Evolutionary conservation across 30 jellyfish, hydroid and myxozoan species (phyloP).

Genomic region (Mastigias papua): DNA sequence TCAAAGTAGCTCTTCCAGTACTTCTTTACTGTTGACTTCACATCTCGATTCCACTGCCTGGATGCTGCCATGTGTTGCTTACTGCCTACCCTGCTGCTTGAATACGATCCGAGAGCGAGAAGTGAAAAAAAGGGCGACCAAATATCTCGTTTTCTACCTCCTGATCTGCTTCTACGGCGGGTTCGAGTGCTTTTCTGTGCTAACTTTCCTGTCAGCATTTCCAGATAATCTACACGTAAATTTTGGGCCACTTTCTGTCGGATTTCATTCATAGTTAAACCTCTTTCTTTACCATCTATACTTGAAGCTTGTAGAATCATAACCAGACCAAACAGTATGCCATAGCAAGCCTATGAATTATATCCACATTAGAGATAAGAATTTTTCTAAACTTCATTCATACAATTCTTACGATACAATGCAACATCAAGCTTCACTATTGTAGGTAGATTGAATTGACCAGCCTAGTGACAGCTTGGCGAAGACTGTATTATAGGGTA

Average conservation of each 20-base stretch:
- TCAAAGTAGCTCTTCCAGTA: not conserved
- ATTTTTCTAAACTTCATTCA: too few species aligned
- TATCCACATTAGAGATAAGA: too few species aligned
- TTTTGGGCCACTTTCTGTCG: not conserved
- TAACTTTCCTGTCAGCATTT: not conserved
- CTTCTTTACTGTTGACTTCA: not conserved
- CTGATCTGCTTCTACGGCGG: not conserved
- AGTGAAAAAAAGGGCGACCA: not conserved
- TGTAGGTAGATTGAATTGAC: too few species aligned
- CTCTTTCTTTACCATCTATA: not conserved
- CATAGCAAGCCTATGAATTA: not conserved
- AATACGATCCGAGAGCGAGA: not conserved
- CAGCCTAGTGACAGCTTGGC: too few species aligned
- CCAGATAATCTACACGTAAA: not conserved
- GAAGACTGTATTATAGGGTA: too few species aligned
- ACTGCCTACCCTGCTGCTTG: not conserved
- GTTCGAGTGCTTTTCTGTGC: not conserved
- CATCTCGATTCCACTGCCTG: not conserved
- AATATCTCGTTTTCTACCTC: not conserved
- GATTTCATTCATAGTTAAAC: not conserved
- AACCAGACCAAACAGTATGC: not conserved
- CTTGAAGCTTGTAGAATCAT: not conserved
- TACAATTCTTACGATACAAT: too few species aligned
- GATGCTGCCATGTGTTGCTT: not conserved
- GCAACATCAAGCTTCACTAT: too few species aligned